These are phyloP conservation scores for Margarornis squamiger DNA, from an alignment of 2,797 vertebrate genomes.

Conservation along the genomic window DNA sequence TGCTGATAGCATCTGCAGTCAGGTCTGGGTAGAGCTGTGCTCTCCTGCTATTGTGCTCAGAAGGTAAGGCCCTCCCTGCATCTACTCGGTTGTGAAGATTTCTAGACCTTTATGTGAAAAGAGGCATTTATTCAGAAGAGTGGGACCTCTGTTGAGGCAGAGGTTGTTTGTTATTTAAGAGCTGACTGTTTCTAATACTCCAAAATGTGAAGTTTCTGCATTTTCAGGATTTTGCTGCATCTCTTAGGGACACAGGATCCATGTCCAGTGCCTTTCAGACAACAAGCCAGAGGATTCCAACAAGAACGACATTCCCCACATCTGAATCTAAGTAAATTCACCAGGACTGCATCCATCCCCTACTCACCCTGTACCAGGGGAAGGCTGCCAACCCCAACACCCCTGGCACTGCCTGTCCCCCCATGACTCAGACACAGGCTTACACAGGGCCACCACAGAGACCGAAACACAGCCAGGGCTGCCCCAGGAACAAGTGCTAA, in stretches of 20 bases:
- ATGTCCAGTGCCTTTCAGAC: background rate
- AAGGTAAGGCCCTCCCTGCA: slow-evolving; percentile 23
- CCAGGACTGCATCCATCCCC: background rate
- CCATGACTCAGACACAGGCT: background rate
- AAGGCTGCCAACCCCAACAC: background rate
- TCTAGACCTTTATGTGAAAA: background rate
- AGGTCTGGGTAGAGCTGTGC: background rate
- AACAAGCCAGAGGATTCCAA: background rate
- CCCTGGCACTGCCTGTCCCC: background rate
- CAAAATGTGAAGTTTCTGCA: background rate
- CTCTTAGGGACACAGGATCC: background rate
- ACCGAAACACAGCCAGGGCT: background rate
- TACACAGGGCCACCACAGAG: background rate
- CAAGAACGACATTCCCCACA: background rate
- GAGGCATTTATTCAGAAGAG: background rate
- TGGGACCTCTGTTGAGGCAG: background rate
- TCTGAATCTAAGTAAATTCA: background rate
- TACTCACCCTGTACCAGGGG: accelerated
- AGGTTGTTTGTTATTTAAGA: background rate
- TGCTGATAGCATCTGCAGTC: slow-evolving; percentile 49
- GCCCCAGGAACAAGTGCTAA: background rate
- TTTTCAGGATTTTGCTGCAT: background rate
- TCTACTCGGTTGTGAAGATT: background rate
- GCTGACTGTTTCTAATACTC: background rate
- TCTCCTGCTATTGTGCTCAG: slow-evolving; percentile 16